phyloP scores from a whole-genome alignment of 2,113 vertebrate genomes.

The Platysteira castanea region DNA sequence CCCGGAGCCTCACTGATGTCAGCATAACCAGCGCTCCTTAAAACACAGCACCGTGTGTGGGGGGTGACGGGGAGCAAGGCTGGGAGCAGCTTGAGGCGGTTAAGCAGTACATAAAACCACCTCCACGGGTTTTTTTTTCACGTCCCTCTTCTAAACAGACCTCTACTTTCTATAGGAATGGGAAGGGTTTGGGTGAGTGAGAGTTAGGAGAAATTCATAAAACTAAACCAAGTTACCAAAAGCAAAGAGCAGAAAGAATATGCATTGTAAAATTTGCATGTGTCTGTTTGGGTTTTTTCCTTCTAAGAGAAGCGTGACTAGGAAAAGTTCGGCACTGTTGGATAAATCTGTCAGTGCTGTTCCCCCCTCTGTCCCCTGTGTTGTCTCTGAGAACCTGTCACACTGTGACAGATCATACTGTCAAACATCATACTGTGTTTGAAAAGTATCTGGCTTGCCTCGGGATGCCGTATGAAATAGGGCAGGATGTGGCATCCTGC shows the following conservation, averaged over 20 bases:
- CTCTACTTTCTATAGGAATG: neutral
- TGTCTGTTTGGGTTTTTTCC: neutral
- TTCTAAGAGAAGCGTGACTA: neutral
- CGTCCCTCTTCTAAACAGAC: neutral
- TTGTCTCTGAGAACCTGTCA: slow-evolving; percentile 19
- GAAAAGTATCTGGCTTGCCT: slow-evolving; percentile 12
- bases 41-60: neutral
- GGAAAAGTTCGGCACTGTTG: neutral
- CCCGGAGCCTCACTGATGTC: slow-evolving; percentile 59
- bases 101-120: neutral
- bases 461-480: neutral
- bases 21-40: slow-evolving; percentile 11
- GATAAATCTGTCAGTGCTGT: neutral
- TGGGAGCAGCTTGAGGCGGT: neutral
- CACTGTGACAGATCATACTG: neutral
- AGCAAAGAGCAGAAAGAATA: neutral
- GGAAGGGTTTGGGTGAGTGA: neutral
- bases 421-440: neutral
- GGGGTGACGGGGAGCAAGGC: neutral
- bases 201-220: fast-evolving
- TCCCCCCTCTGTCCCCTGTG: neutral
- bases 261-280: neutral
- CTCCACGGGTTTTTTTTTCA: fast-evolving
- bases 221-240: neutral
- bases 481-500: slow-evolving; percentile 47